These are phyloP conservation scores for Stigmatopora argus DNA, from an alignment of 2,113 vertebrate species.

Conservation along the genomic window DNA sequence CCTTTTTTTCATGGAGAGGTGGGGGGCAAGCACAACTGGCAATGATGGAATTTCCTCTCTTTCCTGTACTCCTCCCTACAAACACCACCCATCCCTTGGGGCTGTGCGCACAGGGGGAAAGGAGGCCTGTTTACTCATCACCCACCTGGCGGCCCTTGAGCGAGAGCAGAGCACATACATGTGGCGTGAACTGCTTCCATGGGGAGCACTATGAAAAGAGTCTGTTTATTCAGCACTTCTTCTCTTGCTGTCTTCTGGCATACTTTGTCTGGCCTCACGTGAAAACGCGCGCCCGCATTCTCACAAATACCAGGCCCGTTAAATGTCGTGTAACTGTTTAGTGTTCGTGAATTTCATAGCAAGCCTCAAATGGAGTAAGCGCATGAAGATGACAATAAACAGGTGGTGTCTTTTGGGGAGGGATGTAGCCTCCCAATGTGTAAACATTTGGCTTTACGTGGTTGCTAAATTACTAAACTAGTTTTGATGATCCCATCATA, in stretches of 20 bases:
- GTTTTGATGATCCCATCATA: conserved; percentile 26
- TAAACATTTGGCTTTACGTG: conserved; percentile 28
- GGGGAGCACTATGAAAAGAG: conserved; percentile 18
- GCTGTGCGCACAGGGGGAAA: conserved; percentile 31
- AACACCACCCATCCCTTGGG: conserved; percentile 49
- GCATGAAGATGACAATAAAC: conserved; percentile 35
- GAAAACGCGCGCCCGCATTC: conserved; percentile 13
- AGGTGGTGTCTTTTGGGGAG: conserved; percentile 11
- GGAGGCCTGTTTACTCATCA: conserved; percentile 64
- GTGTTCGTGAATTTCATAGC: conserved; percentile 24
- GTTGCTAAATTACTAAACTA: conserved; percentile 12
- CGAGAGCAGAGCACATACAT: conserved; percentile 45
- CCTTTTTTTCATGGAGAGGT: conserved; percentile 12
- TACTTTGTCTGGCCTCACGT: conserved; percentile 25
- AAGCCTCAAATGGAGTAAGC: conserved; percentile 10
- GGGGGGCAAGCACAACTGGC: conserved; percentile 28
- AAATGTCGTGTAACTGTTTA: conserved; percentile 46
- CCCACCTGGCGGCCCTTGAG: conserved; percentile 57
- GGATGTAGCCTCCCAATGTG: conserved; percentile 17
- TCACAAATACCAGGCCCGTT: conserved; percentile 40
- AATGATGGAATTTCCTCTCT: conserved; percentile 61
- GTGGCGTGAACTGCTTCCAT: conserved; percentile 9
- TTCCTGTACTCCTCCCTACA: conserved; percentile 61
- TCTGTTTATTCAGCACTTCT: conserved; percentile 46
- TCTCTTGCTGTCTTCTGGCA: conserved; percentile 24